Evolutionary conservation across 2,113 vertebrate genomes (phyloP).

Genomic region (Pipa parva): DNA sequence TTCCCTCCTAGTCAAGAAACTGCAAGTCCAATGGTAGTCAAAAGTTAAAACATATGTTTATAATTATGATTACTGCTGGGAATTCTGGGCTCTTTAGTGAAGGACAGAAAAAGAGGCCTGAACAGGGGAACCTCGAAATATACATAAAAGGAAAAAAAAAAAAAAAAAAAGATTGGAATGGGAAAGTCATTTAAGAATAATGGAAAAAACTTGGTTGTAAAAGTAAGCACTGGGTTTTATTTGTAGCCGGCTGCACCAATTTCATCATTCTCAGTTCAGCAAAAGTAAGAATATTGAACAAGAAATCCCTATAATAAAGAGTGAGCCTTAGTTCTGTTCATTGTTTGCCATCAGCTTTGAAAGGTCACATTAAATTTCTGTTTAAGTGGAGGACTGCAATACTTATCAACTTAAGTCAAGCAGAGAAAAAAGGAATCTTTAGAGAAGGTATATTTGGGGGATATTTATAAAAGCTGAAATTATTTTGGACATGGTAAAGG

Average conservation of each 20-base stretch:
- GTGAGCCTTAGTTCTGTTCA: conserved; percentile 30
- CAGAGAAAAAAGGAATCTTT: too few relatives aligned
- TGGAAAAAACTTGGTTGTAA: conserved; percentile 49
- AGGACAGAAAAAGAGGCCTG: conserved; percentile 58
- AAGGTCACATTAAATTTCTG: background rate
- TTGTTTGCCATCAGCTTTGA: conserved; percentile 9
- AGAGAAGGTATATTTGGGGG: too few relatives aligned
- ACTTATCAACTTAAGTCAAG: too few relatives aligned
- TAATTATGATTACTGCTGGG: conserved; percentile 68
- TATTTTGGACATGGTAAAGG: too few relatives aligned
- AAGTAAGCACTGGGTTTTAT: conserved; percentile 47
- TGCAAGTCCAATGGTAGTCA: conserved; percentile 58
- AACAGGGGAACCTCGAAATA: conserved; percentile 53
- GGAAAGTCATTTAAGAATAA: conserved; percentile 52
- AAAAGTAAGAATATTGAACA: conserved; percentile 44
- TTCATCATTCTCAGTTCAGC: conserved; percentile 43
- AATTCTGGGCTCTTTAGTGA: conserved; percentile 59
- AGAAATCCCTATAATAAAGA: conserved; percentile 32
- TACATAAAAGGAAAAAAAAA: conserved; percentile 38
- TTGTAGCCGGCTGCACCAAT: conserved; percentile 45
- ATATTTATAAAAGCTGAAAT: too few relatives aligned
- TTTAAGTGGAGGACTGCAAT: too few relatives aligned
- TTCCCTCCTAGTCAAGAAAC: conserved; percentile 45
- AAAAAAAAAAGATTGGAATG: conserved; percentile 43
- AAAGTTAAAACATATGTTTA: conserved; percentile 67